Percentiles rank a stretch among this genome's conserved stretches.
phyloP scores from a whole-genome alignment of 2,888 invertebrate genomes.

The Apamea crenata region DNA sequence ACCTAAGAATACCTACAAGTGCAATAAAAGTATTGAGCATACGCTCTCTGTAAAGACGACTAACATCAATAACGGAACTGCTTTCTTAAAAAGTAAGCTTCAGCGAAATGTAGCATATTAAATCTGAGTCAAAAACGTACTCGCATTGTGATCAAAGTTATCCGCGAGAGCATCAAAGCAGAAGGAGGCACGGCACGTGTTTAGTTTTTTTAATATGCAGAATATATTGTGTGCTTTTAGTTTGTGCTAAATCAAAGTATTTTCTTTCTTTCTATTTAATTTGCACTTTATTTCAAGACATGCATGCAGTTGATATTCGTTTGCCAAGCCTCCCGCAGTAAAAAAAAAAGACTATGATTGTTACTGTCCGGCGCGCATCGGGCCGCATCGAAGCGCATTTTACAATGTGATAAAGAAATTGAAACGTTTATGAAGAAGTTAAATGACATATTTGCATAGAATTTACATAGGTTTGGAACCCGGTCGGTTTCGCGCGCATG shows the following conservation, averaged over 20 bases:
- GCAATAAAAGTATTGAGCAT: too few relatives aligned
- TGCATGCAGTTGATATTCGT: not conserved
- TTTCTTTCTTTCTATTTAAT: not conserved
- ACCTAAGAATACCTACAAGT: too few relatives aligned
- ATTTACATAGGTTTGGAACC: not conserved
- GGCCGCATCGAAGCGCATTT: not conserved
- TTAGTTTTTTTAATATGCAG: not conserved
- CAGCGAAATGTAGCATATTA: too few relatives aligned
- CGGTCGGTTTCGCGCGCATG: not conserved
- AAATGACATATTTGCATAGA: not conserved
- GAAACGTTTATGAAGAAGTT: not conserved
- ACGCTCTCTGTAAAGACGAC: not conserved
- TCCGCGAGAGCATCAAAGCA: not conserved
- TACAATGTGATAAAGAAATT: not conserved
- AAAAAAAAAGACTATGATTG: not conserved
- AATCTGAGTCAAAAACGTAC: not conserved
- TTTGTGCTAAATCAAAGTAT: not conserved
- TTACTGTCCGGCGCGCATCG: not conserved
- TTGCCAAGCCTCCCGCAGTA: not conserved
- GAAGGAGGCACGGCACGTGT: not conserved
- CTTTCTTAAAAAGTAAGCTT: not conserved
- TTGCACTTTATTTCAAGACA: not conserved
- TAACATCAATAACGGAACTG: not conserved
- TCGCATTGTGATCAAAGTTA: not conserved
- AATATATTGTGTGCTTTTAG: not conserved